Percentiles rank a stretch among this genome's conserved stretches.
Evolutionary conservation across 2,113 vertebrate species (phyloP).

Genomic region (Indicator maculatus): DNA sequence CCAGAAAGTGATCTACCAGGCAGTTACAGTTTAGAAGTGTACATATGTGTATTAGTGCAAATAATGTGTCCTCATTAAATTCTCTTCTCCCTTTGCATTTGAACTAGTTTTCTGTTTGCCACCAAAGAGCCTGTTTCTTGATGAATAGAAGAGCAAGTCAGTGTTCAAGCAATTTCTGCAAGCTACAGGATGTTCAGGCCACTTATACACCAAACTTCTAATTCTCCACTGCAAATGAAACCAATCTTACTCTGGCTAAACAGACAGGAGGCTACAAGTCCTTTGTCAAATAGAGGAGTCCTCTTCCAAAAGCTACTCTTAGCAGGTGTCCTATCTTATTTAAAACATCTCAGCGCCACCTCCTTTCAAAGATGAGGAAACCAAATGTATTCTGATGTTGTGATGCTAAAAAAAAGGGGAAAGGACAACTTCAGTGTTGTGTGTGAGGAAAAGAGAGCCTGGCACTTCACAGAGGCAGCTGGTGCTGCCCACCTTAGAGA

Average conservation of each 20-base stretch:
- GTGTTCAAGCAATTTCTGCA: not conserved
- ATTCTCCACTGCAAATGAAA: not conserved
- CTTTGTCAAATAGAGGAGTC: not conserved
- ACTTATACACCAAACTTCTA: not conserved
- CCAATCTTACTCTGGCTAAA: not conserved
- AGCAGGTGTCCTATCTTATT: not conserved
- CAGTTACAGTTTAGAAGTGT: not conserved
- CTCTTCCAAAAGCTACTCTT: not conserved
- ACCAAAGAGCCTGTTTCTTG: not conserved
- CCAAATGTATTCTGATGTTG: no score
- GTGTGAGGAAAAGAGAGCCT: not conserved
- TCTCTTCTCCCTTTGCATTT: conserved; percentile 15
- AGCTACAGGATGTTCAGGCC: not conserved
- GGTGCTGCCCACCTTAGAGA: no score
- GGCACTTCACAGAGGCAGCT: not conserved
- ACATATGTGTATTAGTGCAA: conserved; percentile 1
- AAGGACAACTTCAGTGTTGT: not conserved
- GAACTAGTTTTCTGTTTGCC: not conserved
- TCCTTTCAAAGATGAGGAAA: no score
- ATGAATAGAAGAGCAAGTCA: not conserved
- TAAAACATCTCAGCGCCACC: no score
- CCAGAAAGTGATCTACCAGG: not conserved
- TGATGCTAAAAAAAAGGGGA: not conserved
- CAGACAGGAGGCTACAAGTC: not conserved
- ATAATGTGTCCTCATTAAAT: conserved; percentile 11